phyloP scores from a whole-genome alignment of 2,888 invertebrate species.

The Drosophila flavopinicola region DNA sequence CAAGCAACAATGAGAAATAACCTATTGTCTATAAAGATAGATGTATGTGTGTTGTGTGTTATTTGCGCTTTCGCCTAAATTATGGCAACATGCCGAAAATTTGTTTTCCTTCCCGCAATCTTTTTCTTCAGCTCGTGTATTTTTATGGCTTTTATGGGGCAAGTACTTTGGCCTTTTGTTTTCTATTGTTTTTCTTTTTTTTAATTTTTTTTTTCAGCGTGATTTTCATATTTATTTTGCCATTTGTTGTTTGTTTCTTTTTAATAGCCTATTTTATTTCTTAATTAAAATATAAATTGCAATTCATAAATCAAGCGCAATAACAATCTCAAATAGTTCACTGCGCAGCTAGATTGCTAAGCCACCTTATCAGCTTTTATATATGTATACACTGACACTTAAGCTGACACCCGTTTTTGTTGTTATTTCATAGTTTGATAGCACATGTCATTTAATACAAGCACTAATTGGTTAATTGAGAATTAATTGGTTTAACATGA shows the following conservation, averaged over 20 bases:
- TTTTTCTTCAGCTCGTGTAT: not conserved
- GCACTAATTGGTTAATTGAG: not conserved
- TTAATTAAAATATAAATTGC: conserved; percentile 44
- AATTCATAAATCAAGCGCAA: conserved; percentile 30
- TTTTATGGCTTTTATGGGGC: conserved; percentile 40
- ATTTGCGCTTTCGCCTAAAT: conserved; percentile 52
- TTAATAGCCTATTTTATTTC: conserved; percentile 28
- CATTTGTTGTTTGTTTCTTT: conserved; percentile 17
- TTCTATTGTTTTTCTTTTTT: conserved; percentile 29
- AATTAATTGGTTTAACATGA: not conserved
- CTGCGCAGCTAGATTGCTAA: not conserved
- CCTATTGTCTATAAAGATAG: conserved; percentile 38
- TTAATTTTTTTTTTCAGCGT: conserved; percentile 29
- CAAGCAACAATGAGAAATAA: conserved; percentile 29
- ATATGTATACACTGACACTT: too few relatives aligned
- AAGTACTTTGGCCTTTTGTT: conserved; percentile 39
- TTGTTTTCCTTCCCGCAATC: conserved; percentile 48
- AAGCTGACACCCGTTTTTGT: too few relatives aligned
- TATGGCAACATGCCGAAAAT: conserved; percentile 68
- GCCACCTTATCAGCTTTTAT: not conserved
- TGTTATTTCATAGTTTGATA: too few relatives aligned
- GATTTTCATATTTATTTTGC: conserved; percentile 18
- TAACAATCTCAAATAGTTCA: not conserved
- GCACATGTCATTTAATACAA: too few relatives aligned
- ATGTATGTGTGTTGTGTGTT: conserved; percentile 20